Evolutionary conservation across 1,140 invertebrate species (phyloP), one percentile per base, ranked within the genome.

Genomic region (Apis laboriosa): DNA sequence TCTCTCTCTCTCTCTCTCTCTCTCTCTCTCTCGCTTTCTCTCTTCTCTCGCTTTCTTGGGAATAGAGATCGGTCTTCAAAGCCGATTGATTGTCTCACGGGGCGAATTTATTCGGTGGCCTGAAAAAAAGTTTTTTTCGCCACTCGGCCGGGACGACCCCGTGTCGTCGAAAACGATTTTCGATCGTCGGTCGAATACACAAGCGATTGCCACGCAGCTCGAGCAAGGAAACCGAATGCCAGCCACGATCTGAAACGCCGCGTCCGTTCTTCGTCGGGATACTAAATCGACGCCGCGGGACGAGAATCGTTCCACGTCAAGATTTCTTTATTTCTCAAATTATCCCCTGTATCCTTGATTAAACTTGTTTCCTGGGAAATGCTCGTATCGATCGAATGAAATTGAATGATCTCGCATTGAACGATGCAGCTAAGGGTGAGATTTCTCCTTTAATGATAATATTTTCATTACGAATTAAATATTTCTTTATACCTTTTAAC

Each of bases 31-130:
- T n/a, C n/a, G n/a, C n/a, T n/a, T n/a, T 58, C 0, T 24, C 21
- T 43, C 49, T 49, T 58, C n/a, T 28, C 1, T 64, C 43, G 11
- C 28, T 58, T n/a, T 34, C 7, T 43, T 17, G n/a, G 34, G 58
- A 75, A 58, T 58, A 28, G 3, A 21, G 34, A 51, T 74, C 15
- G 21, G 43, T 53, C 51, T 53, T 66, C 43, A 55, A 77, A 64
- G 74, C 43, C 11, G n/a, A n/a, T n/a, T 19, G 53, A 1, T 1
- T 49, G 12, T 21, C 49, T 58, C 60, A 15, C 34, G 63, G 55
- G 78, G 21, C 11, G 43, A 58, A 82, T 77, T 82, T 82, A 82
- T 82, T 82, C 80, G 56, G 43, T 82, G 80, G 70, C 74, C 80
- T 12, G 66, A 51, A 77, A 61, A 73, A 76, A 70, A 60, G 70